Evolutionary conservation across 2,797 vertebrate genomes (phyloP).

Genomic region (Amphiprion clarkii): DNA sequence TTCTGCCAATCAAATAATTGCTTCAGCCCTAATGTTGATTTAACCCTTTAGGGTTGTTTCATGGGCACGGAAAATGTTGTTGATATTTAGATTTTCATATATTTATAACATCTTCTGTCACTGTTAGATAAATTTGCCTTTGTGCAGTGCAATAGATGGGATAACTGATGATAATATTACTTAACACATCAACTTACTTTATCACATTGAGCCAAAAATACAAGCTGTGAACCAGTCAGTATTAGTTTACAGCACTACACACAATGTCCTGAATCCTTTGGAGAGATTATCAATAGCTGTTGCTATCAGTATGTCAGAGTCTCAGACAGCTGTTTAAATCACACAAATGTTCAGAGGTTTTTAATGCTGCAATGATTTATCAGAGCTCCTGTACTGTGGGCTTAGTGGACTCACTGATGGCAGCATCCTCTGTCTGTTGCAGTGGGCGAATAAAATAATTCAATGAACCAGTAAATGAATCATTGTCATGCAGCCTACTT

Average conservation of each 20-base stretch:
- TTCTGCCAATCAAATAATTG: slow-evolving; percentile 8
- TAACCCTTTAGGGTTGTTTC: not conserved
- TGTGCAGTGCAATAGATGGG: no score
- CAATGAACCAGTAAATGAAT: not conserved
- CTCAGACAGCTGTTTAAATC: not conserved
- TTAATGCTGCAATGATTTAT: not conserved
- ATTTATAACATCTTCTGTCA: slow-evolving; percentile 7
- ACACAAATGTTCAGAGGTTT: not conserved
- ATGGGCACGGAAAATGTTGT: not conserved
- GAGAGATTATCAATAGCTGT: not conserved
- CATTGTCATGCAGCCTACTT: not conserved
- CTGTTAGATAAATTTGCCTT: not conserved
- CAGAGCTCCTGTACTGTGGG: not conserved
- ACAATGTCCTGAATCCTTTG: not conserved
- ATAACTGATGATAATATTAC: not conserved
- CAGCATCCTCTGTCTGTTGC: not conserved
- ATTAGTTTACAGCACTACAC: not conserved
- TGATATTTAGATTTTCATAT: not conserved
- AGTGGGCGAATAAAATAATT: not conserved
- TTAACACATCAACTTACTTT: not conserved
- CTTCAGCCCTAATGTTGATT: not conserved
- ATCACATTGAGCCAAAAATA: not conserved
- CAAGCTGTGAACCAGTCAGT: not conserved
- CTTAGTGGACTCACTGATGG: not conserved
- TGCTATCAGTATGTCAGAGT: not conserved